These are phyloP conservation scores for Anseranas semipalmata DNA, from an alignment of 2,113 vertebrate species.

Conservation along the genomic window DNA sequence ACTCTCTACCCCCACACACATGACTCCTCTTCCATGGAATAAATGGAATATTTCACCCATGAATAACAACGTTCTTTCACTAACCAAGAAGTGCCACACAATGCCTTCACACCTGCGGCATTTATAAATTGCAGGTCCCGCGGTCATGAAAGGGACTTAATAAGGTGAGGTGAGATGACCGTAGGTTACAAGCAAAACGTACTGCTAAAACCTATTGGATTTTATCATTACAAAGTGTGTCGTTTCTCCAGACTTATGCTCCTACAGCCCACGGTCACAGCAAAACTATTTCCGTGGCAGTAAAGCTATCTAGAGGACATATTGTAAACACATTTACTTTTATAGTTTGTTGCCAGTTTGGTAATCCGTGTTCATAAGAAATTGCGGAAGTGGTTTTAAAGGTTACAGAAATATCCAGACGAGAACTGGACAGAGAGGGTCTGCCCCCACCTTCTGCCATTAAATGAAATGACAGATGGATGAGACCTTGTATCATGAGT, in stretches of 20 bases:
- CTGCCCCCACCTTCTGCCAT: neutral
- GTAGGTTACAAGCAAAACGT: constrained; percentile 65
- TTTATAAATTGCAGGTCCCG: constrained; percentile 66
- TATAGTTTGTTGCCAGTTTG: constrained; percentile 57
- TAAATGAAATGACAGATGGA: constrained; percentile 42
- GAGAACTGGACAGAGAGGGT: constrained; percentile 15
- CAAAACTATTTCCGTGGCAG: constrained; percentile 69
- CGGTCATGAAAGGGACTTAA: constrained; percentile 70
- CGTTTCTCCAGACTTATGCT: constrained; percentile 55
- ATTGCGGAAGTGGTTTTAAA: constrained; percentile 65
- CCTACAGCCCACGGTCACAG: neutral
- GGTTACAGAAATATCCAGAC: constrained; percentile 69
- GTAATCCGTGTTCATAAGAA: constrained; percentile 70
- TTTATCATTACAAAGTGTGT: constrained; percentile 41
- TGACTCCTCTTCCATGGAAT: constrained; percentile 52
- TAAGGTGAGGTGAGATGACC: constrained; percentile 72
- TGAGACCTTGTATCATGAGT: neutral
- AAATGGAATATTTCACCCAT: constrained; percentile 78
- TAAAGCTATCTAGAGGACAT: constrained; percentile 65
- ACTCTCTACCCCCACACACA: neutral
- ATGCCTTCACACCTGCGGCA: constrained; percentile 75
- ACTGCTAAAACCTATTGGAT: constrained; percentile 53
- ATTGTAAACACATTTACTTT: constrained; percentile 74
- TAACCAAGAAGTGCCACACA: constrained; percentile 47
- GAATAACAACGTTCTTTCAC: constrained; percentile 76